Evolutionary conservation across 2,797 vertebrate species (phyloP).

Genomic region (Alosa sapidissima): DNA sequence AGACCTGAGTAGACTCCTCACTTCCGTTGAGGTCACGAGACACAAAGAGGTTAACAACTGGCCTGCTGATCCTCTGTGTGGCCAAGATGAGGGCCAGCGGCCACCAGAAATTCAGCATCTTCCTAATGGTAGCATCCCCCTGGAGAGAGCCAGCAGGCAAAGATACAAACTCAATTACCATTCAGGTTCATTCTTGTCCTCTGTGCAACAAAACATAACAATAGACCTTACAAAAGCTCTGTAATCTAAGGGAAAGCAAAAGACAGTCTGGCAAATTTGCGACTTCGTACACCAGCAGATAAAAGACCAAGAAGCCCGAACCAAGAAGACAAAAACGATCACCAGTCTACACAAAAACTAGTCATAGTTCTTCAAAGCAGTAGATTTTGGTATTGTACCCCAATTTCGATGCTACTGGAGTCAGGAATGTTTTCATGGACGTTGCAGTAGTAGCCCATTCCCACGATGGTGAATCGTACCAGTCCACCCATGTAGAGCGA

Average conservation of each 20-base stretch:
- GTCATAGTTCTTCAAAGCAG: not conserved
- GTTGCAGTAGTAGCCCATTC: conserved; percentile 94
- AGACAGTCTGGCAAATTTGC: not conserved
- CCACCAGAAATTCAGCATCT: conserved; percentile 99
- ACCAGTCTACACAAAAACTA: not conserved
- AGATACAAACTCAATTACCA: not conserved
- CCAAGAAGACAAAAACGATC: no score
- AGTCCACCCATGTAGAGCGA: conserved; percentile 97
- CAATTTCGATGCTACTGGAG: conserved; percentile 88
- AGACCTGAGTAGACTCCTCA: conserved; percentile 86
- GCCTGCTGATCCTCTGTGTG: conserved; percentile 94
- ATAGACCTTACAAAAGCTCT: not conserved
- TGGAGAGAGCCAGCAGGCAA: conserved; percentile 56
- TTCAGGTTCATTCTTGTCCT: not conserved
- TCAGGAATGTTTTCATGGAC: conserved; percentile 93
- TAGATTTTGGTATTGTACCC: conserved; percentile 71
- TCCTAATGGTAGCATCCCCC: conserved; percentile 94
- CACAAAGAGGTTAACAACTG: conserved; percentile 98
- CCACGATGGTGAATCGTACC: conserved; percentile 90
- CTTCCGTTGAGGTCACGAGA: conserved; percentile 93
- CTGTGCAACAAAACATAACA: not conserved
- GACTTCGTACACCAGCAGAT: not conserved
- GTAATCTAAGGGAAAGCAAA: not conserved
- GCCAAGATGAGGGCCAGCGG: conserved; percentile 95
- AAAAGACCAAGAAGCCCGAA: no score